A percentile compares a stretch with the other conserved stretches of the same genome.
These are phyloP conservation scores for Pseudorhiza aurosa DNA, from an alignment of 30 jellyfish, hydroid and myxozoan genomes.

Conservation along the genomic window DNA sequence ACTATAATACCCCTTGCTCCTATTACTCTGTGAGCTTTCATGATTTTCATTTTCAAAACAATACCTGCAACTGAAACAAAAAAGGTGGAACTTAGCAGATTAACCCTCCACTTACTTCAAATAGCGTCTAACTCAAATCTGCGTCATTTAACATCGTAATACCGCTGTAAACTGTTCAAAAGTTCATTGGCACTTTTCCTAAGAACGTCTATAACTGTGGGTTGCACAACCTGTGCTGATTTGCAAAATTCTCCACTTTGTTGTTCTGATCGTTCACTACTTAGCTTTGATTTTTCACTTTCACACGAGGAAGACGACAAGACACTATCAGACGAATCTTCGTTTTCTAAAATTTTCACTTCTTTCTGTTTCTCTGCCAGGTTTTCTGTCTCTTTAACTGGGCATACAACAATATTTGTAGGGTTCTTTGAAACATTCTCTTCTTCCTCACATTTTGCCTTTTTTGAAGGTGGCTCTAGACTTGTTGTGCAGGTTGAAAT, in stretches of 20 bases:
- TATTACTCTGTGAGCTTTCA: too few species aligned
- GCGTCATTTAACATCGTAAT: constrained; percentile 29
- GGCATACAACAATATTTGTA: neutral
- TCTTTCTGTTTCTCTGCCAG: neutral
- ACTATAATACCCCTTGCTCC: too few species aligned
- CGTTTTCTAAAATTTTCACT: constrained; percentile 8
- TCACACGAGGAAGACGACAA: constrained; percentile 23
- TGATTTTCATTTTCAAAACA: too few species aligned
- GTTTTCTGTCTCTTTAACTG: neutral
- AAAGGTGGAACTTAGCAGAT: too few species aligned
- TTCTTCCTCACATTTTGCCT: constrained; percentile 8
- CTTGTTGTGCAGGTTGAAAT: neutral
- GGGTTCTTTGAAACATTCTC: neutral
- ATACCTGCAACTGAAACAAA: too few species aligned
- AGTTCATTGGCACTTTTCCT: constrained; percentile 46
- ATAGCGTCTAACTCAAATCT: too few species aligned
- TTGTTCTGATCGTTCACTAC: neutral
- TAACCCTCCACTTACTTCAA: too few species aligned
- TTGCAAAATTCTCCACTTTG: constrained; percentile 13
- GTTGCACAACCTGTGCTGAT: constrained; percentile 21
- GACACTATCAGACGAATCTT: constrained; percentile 22
- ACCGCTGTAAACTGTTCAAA: constrained; percentile 40
- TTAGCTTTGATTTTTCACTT: constrained; percentile 14
- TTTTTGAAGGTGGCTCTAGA: constrained; percentile 41
- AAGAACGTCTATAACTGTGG: constrained; percentile 28